These are phyloP conservation scores for Muscicapa adusta DNA, from an alignment of 2,113 vertebrate genomes.

Conservation along the genomic window DNA sequence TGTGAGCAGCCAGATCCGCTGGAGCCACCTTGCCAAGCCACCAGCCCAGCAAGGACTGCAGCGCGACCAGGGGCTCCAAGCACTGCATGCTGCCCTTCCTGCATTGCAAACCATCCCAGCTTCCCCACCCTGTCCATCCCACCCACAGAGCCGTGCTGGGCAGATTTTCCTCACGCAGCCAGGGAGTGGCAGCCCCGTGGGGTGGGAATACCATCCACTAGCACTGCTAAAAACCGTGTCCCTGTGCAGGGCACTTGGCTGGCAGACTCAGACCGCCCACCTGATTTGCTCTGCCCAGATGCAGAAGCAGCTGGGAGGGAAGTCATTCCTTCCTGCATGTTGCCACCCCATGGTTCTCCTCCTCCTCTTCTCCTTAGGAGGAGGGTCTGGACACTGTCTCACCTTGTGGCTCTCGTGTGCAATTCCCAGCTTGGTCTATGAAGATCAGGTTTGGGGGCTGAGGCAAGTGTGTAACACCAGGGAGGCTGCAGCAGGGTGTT, in stretches of 20 bases:
- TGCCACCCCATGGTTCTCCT: background rate
- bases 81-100: background rate
- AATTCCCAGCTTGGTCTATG: background rate
- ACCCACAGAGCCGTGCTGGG: background rate
- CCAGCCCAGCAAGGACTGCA: background rate
- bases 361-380: background rate
- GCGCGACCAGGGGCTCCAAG: background rate
- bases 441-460: background rate
- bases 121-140: background rate
- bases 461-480: too few species aligned
- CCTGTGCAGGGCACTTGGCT: background rate
- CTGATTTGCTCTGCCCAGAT: background rate
- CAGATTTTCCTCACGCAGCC: background rate
- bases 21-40: background rate
- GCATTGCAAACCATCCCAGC: background rate
- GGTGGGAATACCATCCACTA: background rate
- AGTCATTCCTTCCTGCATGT: background rate
- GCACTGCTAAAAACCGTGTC: background rate
- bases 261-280: background rate
- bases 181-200: background rate
- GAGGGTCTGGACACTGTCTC: background rate
- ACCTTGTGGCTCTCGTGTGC: rapidly evolving
- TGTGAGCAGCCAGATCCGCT: background rate
- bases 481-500: background rate
- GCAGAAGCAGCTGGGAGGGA: background rate